Base-by-base conservation (phyloP, 2,888 invertebrate genomes). In the Melinaea menophilus region DNA sequence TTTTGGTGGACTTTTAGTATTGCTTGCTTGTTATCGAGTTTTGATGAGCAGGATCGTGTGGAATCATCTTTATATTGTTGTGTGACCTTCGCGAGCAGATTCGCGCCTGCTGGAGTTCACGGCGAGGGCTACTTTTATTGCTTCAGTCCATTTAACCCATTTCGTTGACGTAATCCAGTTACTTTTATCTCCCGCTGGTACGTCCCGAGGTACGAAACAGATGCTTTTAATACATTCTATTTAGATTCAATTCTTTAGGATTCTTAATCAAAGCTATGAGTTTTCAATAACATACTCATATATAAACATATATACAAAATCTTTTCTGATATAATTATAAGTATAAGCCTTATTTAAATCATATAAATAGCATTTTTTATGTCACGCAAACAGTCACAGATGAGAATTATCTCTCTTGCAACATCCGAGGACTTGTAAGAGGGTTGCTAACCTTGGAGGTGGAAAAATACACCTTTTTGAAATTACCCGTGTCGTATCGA, bases 51-150 rank as follows among this genome's bases (percentile, higher is more conserved):
- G 7, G 31, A 11, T 51, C 9, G 51, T 51, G 31, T 51, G 31
- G 31, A 51, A 7, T 5, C 22, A 31, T 31, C 51, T 51, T 51
- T 51, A 65, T 62, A 67, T 61, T 68, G 65, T 64, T 59, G 58
- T 57, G 64, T 75, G 84, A 75, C 86, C 87, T 86, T 85, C 85
- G 69, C 69, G 70, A 78, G 80, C 81, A 74, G 70, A 67, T 75
- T 74, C 76, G 69, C 71, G 69, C 66, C 70, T 71, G 64, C 68
- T 67, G 66, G 79, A 81, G 88, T 88, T 89, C 89, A 88, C 79
- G 88, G 88, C 77, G 81, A 87, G 84, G 88, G 86, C 81, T 82
- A 78, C 81, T 78, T 83, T 85, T 86, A 86, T 84, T 82, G 75
- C 85, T 77, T 68, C 76, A 80, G 79, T 84, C 81, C 84, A 86